Base-by-base conservation (phyloP, 2,113 vertebrate genomes). In the Coryphaenoides rupestris region DNA sequence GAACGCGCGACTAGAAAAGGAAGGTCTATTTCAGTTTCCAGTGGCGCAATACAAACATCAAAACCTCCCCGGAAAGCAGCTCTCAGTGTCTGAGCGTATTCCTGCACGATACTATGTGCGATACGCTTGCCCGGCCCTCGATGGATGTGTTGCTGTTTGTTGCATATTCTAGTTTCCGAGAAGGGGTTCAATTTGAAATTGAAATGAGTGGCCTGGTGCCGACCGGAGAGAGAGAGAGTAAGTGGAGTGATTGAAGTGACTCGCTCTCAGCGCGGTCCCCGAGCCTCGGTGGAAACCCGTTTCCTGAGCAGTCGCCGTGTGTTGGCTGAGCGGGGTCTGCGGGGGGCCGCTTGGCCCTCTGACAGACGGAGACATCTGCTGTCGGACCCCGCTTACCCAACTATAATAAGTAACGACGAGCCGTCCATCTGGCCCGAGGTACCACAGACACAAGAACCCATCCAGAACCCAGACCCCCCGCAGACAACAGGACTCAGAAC, bases 81-180 rank as follows among this genome's bases (percentile, higher is more conserved):
- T 58, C 26, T 54, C 58, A 66, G 45, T 58, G 3, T 53, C 56
- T 5, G 19, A 3, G 5, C 2, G 4, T 21, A 54, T 79, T 82
- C n/a, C 75, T 73, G 72, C 76, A 79, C 77, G 77, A 49, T 46
- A 54, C 53, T 76, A 24, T 71, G 40, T 53, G 21, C 58, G 53
- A 50, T 50, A 50, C 9, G 47, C 9, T 50, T n/a, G 47, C 9
- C 9, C 3, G 47, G n/a, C 15, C 33, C 33, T 40, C 33, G 33
- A 40, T 40, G 33, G 13, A 40, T 40, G 33, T 40, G 33, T 10
- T 40, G 10, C 33, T 10, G 33, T 40, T 40, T 10, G 15, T 17
- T 50, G 16, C 47, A 7, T 50, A 50, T n/a, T 50, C n/a, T 50
- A 50, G 2, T n/a, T 50, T 50, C 17, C 47, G 0, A 40, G 33